A percentile compares a stretch with the other conserved stretches of the same genome.
Conservation (phyloP, 2,113 vertebrate genomes). For the Camelus bactrianus region DNA sequence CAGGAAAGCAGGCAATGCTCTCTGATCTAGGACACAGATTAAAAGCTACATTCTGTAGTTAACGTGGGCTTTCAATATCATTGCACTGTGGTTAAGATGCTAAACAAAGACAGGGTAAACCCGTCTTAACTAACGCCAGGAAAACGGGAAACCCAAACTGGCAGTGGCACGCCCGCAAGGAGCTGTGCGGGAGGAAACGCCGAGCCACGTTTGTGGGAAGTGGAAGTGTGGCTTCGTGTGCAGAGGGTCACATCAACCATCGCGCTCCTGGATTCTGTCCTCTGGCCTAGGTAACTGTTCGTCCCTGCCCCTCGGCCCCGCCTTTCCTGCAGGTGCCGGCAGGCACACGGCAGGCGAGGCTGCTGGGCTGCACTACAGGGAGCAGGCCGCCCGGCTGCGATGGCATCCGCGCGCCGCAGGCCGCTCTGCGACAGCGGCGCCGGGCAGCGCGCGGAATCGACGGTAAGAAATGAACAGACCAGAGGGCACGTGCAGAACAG, state of each 20-base stretch:
- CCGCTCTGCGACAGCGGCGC: too few relatives aligned
- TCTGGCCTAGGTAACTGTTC: neutral
- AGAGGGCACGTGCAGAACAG: too few relatives aligned
- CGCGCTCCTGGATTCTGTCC: neutral
- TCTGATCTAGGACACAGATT: too few relatives aligned
- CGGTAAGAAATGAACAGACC: too few relatives aligned
- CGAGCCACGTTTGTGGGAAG: neutral
- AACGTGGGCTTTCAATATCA: neutral
- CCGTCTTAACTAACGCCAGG: neutral
- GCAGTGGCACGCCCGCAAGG: fast-evolving
- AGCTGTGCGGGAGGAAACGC: neutral
- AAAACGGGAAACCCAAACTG: neutral
- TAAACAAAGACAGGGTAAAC: neutral
- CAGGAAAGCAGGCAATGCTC: fast-evolving
- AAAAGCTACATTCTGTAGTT: neutral
- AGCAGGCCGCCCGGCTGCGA: too few relatives aligned
- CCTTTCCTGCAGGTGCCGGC: neutral
- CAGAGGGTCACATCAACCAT: neutral
- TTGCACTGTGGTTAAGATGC: neutral
- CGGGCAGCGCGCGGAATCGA: too few relatives aligned
- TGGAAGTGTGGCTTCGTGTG: neutral
- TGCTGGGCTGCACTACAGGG: neutral
- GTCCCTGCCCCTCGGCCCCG: neutral
- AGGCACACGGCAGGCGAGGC: neutral
- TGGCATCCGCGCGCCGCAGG: too few relatives aligned